Conservation (phyloP, 2,888 invertebrate genomes). For the Drosophila siamana region DNA sequence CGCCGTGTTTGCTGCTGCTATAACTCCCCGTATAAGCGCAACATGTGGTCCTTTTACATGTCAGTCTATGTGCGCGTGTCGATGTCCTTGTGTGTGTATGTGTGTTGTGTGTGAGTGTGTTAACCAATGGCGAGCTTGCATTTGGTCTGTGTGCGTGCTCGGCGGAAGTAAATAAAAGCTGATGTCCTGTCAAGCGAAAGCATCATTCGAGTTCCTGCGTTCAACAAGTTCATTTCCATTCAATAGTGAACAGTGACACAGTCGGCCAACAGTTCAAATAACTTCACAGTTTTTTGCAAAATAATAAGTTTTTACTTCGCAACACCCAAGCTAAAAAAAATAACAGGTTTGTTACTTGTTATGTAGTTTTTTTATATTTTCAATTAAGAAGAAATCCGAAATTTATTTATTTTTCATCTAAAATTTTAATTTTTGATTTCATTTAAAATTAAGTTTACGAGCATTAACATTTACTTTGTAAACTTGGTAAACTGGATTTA, state of each 20-base stretch:
- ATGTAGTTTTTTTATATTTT: neutral
- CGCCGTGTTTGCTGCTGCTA: slow-evolving; percentile 15
- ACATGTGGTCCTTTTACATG: slow-evolving; percentile 63
- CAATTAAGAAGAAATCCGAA: no score
- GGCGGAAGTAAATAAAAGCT: slow-evolving; percentile 79
- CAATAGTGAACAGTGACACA: slow-evolving; percentile 25
- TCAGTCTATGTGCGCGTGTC: slow-evolving; percentile 1
- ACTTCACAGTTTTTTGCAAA: slow-evolving; percentile 11
- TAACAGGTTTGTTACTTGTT: slow-evolving; percentile 33
- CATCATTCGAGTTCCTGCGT: slow-evolving; percentile 80
- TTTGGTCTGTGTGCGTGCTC: slow-evolving; percentile 49
- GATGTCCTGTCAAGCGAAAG: slow-evolving; percentile 70
- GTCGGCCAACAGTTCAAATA: slow-evolving; percentile 5
- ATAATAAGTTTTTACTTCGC: slow-evolving; percentile 7
- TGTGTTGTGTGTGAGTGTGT: slow-evolving; percentile 11
- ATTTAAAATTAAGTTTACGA: no score
- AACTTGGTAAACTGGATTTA: no score
- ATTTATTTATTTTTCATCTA: no score
- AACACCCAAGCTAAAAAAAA: neutral
- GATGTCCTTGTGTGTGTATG: slow-evolving; percentile 7
- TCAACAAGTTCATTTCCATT: slow-evolving; percentile 65
- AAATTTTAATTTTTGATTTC: no score
- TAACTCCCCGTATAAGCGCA: slow-evolving; percentile 58
- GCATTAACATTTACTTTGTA: no score
- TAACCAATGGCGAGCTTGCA: slow-evolving; percentile 68